These are phyloP conservation scores for Temnothorax unifasciatus DNA, from an alignment of 2,888 invertebrate genomes.

Conservation along the genomic window DNA sequence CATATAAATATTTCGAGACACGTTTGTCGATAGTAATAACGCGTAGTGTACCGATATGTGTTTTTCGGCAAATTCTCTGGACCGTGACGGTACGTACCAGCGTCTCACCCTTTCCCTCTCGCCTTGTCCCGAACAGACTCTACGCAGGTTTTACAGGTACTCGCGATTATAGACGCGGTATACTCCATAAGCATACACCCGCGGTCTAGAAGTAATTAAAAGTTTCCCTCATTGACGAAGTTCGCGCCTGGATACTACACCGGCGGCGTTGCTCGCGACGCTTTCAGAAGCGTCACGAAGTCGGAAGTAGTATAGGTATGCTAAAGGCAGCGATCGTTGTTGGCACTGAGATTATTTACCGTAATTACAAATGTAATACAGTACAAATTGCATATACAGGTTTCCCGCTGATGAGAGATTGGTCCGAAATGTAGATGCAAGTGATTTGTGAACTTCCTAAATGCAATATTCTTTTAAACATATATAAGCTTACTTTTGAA, in stretches of 20 bases:
- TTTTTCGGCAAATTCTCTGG: background rate
- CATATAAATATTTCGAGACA: constrained; percentile 40
- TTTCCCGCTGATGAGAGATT: background rate
- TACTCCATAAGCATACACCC: constrained; percentile 20
- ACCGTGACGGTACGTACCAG: background rate
- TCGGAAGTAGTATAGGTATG: too few relatives aligned
- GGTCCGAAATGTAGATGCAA: background rate
- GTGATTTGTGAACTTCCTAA: background rate
- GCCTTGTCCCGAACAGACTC: background rate
- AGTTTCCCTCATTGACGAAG: constrained; percentile 49
- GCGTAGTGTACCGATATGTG: background rate
- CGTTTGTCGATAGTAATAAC: constrained; percentile 32
- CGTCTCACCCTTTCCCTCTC: background rate
- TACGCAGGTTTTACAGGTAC: too few relatives aligned
- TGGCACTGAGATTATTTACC: constrained; percentile 26
- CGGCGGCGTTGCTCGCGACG: background rate
- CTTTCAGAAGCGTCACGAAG: constrained; percentile 25
- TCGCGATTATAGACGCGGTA: constrained; percentile 28
- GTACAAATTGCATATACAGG: background rate
- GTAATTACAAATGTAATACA: background rate
- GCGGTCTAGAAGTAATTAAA: constrained; percentile 49
- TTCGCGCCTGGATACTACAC: constrained; percentile 21
- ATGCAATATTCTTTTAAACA: background rate
- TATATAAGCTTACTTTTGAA: background rate
- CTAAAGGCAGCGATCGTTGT: background rate